Evolutionary conservation across 1,140 invertebrate species (phyloP).

Genomic region (Rhagoletis pomonella): DNA sequence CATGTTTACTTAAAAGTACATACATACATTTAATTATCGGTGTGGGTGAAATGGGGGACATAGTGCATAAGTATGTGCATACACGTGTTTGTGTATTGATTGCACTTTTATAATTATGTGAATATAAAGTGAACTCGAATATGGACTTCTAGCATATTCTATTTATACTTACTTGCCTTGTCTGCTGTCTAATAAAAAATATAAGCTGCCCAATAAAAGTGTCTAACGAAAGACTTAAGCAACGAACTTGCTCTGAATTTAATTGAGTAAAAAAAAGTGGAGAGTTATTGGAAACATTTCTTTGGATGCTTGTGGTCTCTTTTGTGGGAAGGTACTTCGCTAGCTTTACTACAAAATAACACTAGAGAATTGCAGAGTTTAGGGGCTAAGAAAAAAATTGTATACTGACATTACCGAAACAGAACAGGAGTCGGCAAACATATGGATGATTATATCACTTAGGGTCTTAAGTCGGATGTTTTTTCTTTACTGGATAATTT

Average conservation of each 20-base stretch:
- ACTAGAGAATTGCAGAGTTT: too few relatives aligned
- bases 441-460: too few relatives aligned
- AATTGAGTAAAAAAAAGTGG: not conserved
- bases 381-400: too few relatives aligned
- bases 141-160: not conserved
- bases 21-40: not conserved
- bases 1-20: not conserved
- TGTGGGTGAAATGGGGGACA: not conserved
- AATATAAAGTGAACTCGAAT: not conserved
- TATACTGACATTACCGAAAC: too few relatives aligned
- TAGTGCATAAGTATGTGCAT: not conserved
- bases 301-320: too few relatives aligned
- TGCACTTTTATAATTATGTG: not conserved
- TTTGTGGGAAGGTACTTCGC: not conserved
- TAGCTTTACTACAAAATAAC: conserved; percentile 30
- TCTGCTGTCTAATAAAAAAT: not conserved
- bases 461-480: too few relatives aligned
- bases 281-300: not conserved
- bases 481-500: too few relatives aligned
- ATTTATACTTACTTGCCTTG: not conserved
- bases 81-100: not conserved
- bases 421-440: too few relatives aligned
- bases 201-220: not conserved
- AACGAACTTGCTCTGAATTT: not conserved
- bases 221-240: not conserved